Conservation (phyloP, 2,888 invertebrate genomes). For the Automeris io region DNA sequence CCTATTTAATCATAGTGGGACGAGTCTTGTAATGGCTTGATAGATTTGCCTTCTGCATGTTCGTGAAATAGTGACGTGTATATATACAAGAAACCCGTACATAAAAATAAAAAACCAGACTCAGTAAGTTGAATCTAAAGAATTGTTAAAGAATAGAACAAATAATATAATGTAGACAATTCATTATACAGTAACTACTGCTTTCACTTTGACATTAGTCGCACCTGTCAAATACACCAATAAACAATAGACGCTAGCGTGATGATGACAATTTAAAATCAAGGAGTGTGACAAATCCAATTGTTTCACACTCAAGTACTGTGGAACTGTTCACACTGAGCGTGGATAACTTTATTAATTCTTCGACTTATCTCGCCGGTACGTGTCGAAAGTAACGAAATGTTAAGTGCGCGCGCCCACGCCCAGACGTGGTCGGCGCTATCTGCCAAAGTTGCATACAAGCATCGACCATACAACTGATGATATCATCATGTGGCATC, state of each 20-base stretch:
- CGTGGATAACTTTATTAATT: constrained; percentile 53
- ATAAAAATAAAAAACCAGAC: no score
- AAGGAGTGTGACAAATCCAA: constrained; percentile 14
- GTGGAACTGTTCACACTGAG: constrained; percentile 28
- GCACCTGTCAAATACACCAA: neutral
- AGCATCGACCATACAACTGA: neutral
- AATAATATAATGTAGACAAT: no score
- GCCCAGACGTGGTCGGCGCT: constrained; percentile 14
- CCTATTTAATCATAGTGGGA: no score
- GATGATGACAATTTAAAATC: neutral
- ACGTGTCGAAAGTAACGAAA: constrained; percentile 59
- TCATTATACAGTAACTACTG: no score
- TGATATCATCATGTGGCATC: constrained; percentile 43
- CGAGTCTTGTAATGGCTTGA: no score
- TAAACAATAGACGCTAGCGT: constrained; percentile 2
- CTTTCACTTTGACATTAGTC: neutral
- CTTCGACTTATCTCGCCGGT: constrained; percentile 39
- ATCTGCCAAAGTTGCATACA: neutral
- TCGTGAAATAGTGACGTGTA: no score
- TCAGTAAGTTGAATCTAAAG: no score
- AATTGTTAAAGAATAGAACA: no score
- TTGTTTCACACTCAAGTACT: constrained; percentile 22
- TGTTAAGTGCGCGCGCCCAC: constrained; percentile 58
- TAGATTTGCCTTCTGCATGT: no score
- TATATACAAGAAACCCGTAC: no score